Percentiles rank a stretch among this genome's conserved stretches.
phyloP scores from a whole-genome alignment of 2,888 invertebrate genomes.

The Clusia tigrina region DNA sequence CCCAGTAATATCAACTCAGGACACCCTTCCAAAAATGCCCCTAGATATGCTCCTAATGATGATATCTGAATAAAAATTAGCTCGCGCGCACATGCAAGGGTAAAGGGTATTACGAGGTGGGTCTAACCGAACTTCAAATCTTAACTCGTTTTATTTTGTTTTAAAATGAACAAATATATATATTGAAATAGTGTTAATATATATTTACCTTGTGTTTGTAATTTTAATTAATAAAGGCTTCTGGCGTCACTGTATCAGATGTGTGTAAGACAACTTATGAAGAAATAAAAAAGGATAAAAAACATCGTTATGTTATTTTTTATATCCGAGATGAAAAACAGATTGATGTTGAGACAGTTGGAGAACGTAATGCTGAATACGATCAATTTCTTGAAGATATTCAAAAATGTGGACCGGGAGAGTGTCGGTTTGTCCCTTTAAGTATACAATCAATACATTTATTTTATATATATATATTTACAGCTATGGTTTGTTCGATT shows the following conservation, averaged over 20 bases:
- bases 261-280: conserved; percentile 94
- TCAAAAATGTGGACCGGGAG: conserved; percentile 88
- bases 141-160: too few relatives aligned
- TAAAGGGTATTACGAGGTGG: too few relatives aligned
- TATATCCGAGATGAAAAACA: conserved; percentile 95
- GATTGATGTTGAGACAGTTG: conserved; percentile 93
- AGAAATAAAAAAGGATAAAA: conserved; percentile 97
- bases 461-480: conserved; percentile 37
- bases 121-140: too few relatives aligned
- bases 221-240: too few relatives aligned
- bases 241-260: conserved; percentile 95
- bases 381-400: conserved; percentile 93
- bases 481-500: conserved; percentile 95
- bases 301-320: conserved; percentile 96
- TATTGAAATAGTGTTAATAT: too few relatives aligned
- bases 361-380: conserved; percentile 89
- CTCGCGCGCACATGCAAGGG: too few relatives aligned
- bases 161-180: too few relatives aligned
- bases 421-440: conserved; percentile 78
- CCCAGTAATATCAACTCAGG: too few relatives aligned
- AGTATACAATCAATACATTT: conserved; percentile 14
- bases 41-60: too few relatives aligned
- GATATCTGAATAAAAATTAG: too few relatives aligned
- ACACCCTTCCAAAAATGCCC: too few relatives aligned
- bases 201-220: too few relatives aligned